Evolutionary conservation across 2,113 vertebrate species (phyloP).

Genomic region (Thunnus thynnus): DNA sequence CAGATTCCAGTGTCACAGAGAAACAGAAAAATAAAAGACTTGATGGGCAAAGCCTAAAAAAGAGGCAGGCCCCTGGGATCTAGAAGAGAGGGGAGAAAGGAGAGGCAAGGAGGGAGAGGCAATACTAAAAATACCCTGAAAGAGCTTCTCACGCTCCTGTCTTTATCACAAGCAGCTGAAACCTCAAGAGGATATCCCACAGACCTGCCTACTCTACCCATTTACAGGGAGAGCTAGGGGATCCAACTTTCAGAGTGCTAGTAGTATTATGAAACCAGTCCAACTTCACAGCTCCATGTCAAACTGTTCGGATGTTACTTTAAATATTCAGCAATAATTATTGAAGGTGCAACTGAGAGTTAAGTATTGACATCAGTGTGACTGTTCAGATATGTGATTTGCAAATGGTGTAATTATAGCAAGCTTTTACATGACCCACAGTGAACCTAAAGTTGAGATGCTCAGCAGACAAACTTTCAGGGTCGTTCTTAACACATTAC

Average conservation of each 20-base stretch:
- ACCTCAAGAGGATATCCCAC: constrained; percentile 30
- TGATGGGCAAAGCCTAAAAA: constrained; percentile 32
- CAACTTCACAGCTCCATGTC: background rate
- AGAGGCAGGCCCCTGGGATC: background rate
- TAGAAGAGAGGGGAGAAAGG: constrained; percentile 1
- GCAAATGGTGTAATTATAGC: background rate
- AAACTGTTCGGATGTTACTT: background rate
- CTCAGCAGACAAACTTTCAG: constrained; percentile 3
- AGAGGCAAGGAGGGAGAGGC: constrained; percentile 27
- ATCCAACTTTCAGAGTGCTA: background rate
- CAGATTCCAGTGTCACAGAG: constrained; percentile 15
- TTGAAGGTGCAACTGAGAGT: background rate
- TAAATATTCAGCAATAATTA: background rate
- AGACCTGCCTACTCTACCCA: constrained; percentile 36
- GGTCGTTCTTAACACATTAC: background rate
- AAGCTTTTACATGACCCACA: background rate
- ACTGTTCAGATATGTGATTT: background rate
- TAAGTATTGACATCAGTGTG: background rate
- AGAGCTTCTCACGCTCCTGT: constrained; percentile 54
- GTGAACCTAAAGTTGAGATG: background rate
- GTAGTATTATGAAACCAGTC: constrained; percentile 8
- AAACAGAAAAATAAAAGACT: constrained; percentile 38
- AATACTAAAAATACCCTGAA: constrained; percentile 58
- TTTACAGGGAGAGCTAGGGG: background rate
- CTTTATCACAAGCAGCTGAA: constrained; percentile 32